These are phyloP conservation scores for Anguilla pacifica DNA, from an alignment of 2,797 vertebrate species.

Conservation along the genomic window DNA sequence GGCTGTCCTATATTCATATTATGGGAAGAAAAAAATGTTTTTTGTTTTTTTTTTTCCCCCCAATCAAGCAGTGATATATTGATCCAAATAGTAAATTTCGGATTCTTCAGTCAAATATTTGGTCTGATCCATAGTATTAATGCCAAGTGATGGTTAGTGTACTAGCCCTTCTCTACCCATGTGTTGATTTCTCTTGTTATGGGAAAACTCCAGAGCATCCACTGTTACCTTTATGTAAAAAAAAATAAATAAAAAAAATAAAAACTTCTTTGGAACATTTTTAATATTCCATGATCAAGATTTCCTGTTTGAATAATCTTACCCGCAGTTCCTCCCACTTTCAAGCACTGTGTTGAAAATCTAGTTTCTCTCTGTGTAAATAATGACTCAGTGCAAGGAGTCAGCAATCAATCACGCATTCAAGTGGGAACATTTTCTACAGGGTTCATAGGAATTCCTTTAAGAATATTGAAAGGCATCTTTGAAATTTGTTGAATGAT, in stretches of 20 bases:
- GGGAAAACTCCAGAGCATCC: neutral
- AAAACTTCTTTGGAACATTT: neutral
- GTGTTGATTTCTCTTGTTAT: neutral
- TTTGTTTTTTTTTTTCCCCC: too few species aligned
- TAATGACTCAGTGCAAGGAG: too few species aligned
- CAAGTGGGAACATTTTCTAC: too few species aligned
- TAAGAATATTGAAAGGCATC: too few species aligned
- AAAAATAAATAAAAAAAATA: too few species aligned
- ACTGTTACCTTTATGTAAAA: neutral
- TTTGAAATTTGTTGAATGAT: too few species aligned
- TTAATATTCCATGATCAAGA: neutral
- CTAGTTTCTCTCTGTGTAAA: neutral
- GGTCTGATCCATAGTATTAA: neutral
- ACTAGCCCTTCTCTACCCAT: neutral
- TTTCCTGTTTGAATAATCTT: neutral
- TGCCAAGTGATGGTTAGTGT: neutral
- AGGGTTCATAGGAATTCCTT: too few species aligned
- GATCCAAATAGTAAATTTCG: too few species aligned
- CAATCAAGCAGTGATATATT: too few species aligned
- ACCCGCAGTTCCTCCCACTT: neutral
- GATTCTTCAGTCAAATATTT: neutral
- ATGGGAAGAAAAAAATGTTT: too few species aligned
- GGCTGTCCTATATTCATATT: too few species aligned
- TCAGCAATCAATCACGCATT: too few species aligned
- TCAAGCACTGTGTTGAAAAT: neutral